These are phyloP conservation scores for Falco concolor DNA, from an alignment of 2,797 vertebrate genomes.

Conservation along the genomic window DNA sequence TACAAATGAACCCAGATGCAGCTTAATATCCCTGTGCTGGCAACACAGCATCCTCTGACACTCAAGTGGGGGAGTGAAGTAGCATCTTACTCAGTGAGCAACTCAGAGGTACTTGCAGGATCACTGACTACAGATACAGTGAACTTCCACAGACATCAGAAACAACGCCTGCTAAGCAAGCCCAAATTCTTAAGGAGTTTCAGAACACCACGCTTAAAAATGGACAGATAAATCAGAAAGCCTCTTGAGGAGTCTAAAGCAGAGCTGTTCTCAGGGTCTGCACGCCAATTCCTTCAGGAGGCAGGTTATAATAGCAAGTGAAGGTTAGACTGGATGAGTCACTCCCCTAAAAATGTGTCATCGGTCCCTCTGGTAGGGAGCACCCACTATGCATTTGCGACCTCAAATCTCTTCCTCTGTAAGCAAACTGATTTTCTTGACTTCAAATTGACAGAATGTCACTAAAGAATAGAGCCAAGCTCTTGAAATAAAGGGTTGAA, in stretches of 20 bases:
- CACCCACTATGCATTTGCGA: neutral
- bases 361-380: neutral
- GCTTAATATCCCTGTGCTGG: neutral
- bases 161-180: neutral
- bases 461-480: neutral
- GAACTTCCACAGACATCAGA: neutral
- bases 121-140: neutral
- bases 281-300: neutral
- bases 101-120: neutral
- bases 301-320: neutral
- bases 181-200: neutral
- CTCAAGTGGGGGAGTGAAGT: neutral
- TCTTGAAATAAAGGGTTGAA: neutral
- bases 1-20: neutral
- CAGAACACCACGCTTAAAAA: neutral
- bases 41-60: neutral
- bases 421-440: neutral
- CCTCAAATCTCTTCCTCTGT: neutral
- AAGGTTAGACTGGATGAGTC: neutral
- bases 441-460: neutral
- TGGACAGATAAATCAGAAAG: neutral
- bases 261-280: neutral
- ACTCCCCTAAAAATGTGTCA: neutral
- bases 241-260: neutral
- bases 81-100: neutral